Evolutionary conservation across 2,888 invertebrate genomes (phyloP).

Genomic region (Chrysina gloriosa): DNA sequence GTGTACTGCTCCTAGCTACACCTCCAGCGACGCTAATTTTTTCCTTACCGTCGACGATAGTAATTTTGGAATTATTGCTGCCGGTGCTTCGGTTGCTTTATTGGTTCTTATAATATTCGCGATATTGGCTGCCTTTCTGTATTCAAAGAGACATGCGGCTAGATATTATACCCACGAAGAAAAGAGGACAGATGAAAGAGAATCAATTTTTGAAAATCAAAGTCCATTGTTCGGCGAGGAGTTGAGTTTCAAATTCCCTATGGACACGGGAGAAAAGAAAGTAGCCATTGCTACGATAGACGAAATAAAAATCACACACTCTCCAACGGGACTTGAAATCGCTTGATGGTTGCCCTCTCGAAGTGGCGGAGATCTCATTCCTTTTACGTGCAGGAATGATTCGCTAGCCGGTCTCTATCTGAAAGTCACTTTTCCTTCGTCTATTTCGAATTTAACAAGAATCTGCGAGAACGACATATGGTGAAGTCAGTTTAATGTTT

Average conservation of each 20-base stretch:
- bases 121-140: constrained; percentile 70
- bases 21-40: constrained; percentile 67
- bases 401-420: neutral
- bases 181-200: constrained; percentile 65
- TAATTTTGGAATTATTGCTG: constrained; percentile 68
- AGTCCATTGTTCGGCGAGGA: constrained; percentile 66
- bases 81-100: constrained; percentile 70
- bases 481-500: neutral
- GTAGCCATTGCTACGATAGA: constrained; percentile 64
- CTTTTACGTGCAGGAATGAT: neutral
- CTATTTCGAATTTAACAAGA: constrained; percentile 1
- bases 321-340: constrained; percentile 57
- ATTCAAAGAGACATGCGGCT: constrained; percentile 78
- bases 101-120: constrained; percentile 65
- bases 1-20: constrained; percentile 69
- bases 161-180: constrained; percentile 87
- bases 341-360: neutral
- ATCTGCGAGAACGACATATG: neutral
- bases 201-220: constrained; percentile 64
- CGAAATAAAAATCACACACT: constrained; percentile 62
- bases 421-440: neutral
- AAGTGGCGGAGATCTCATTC: constrained; percentile 9
- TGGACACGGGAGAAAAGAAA: constrained; percentile 61
- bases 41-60: constrained; percentile 67
- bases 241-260: constrained; percentile 71